Evolutionary conservation across 2,797 vertebrate species (phyloP).

Genomic region (Gadopsis marmoratus): DNA sequence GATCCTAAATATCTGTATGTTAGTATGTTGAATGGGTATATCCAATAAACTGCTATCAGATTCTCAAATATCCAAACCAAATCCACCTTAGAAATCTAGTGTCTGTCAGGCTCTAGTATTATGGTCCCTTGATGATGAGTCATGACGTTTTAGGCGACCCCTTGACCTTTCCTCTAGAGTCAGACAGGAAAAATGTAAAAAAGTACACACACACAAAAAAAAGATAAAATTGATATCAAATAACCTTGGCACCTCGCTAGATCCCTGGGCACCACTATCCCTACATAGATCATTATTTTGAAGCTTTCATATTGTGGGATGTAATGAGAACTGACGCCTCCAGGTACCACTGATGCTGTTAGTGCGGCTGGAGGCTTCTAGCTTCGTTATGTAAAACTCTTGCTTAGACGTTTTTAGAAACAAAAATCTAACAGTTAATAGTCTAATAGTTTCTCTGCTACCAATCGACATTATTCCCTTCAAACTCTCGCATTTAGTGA

Average conservation of each 20-base stretch:
- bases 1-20: too few relatives aligned
- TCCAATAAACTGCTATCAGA: neutral
- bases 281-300: neutral
- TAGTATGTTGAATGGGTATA: neutral
- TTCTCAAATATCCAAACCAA: neutral
- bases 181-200: neutral
- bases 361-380: neutral
- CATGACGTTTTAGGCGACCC: neutral
- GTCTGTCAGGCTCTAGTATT: neutral
- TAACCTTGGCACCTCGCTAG: too few relatives aligned
- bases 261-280: too few relatives aligned
- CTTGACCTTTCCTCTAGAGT: neutral
- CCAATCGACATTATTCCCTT: neutral
- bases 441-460: neutral
- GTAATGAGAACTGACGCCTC: constrained; percentile 1
- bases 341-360: constrained; percentile 18
- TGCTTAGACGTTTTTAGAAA: neutral
- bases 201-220: neutral
- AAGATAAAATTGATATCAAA: too few relatives aligned
- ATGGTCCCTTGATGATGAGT: neutral
- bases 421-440: neutral
- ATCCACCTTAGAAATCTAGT: neutral
- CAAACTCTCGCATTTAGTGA: constrained; percentile 16
- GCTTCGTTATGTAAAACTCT: neutral
- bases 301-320: neutral